Conservation (phyloP, 2,113 vertebrate species). For the Podilymbus podiceps region DNA sequence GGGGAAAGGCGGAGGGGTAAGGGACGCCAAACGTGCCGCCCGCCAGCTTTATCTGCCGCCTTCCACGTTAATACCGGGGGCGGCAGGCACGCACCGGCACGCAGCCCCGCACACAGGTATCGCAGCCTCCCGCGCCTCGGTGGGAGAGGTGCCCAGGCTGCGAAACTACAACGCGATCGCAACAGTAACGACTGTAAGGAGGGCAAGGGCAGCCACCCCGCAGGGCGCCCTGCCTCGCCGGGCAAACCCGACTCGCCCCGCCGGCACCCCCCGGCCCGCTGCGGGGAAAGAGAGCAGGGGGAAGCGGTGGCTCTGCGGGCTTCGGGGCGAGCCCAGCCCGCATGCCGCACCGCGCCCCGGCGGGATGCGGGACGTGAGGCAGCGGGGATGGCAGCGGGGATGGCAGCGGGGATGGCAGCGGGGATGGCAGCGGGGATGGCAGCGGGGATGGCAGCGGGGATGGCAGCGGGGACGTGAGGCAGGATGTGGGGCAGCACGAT, state of each 20-base stretch:
- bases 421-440: too few species aligned
- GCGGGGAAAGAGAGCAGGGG: background rate
- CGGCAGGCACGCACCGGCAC: background rate
- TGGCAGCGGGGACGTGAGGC: background rate
- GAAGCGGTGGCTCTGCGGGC: background rate
- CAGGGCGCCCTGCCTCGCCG: background rate
- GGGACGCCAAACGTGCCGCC: background rate
- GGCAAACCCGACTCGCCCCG: background rate
- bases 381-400: background rate
- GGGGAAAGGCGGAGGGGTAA: background rate
- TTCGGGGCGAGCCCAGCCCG: background rate
- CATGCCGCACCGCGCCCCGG: background rate
- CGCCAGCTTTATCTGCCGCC: background rate
- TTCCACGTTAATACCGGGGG: background rate
- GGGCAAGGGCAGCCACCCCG: background rate
- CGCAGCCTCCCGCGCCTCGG: background rate
- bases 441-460: background rate
- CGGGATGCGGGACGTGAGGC: background rate
- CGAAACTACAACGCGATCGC: background rate
- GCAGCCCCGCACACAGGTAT: background rate
- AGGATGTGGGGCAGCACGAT: too few species aligned
- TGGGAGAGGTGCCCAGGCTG: background rate
- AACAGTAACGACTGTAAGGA: background rate
- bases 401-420: too few species aligned
- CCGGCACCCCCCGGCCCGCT: background rate